Evolutionary conservation across 2,888 invertebrate species (phyloP), one percentile per base, ranked within the genome.

Genomic region (Polietes domitor): DNA sequence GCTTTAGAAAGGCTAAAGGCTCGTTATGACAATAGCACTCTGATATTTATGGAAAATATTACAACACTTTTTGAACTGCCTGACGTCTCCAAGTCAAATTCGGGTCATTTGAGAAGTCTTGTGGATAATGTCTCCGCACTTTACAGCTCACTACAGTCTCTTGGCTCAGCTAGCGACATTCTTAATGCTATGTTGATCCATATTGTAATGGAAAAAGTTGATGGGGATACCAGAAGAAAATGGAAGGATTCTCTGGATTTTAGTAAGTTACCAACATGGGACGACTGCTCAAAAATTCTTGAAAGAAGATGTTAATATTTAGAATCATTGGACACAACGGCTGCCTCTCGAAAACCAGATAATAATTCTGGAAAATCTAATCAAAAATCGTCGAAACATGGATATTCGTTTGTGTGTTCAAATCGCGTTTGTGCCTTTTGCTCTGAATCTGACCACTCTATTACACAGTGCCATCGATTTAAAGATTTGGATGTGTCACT

Each of bases 241-340:
- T 82, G 82, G 84, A 82, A 84, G 21, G 77, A 84, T 6, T 70
- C 80, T 2, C 68, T 84, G 21, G 80, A 86, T 43, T 83, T 77
- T 24, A 55, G 10, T 2, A 72, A 77, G n/a, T 21, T 83, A 7
- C 81, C 83, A 10, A 70, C 77, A 21, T 86, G 79, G 78, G 58
- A 76, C n/a, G 55, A 85, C 10, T 85, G 81, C 50, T 17, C 76
- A 1, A 72, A 37, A 26, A 17, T 80, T 19, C 68, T 81, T 1
- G 73, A 72, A 41, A 77, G 77, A 61, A 65, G 75, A 5, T 81
- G 78, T 26, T 81, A 77, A 24, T 80, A 68, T 70, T 70, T 80
- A 17, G 70, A 74, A 50, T 80, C 75, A n/a, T 7, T 37, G 32
- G 65, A 41, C 26, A 5, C 43, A 43, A 19, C 3, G 43, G 19